Conservation (phyloP, 2,888 invertebrate genomes). For the Ichneumon xanthorius region DNA sequence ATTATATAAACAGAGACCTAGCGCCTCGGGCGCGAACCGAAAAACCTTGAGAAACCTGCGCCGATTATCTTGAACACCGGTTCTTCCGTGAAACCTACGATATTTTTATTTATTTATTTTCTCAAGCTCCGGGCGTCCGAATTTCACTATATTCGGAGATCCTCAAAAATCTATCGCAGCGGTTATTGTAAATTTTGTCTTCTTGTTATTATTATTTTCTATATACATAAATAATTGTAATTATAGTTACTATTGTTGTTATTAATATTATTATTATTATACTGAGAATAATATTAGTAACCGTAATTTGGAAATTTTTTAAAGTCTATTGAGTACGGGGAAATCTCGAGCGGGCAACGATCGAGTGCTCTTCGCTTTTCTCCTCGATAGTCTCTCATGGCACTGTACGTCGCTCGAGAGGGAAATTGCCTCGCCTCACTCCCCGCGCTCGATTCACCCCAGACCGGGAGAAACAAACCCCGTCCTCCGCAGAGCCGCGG, state of each 20-base stretch:
- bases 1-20: constrained; percentile 24
- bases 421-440: constrained; percentile 11
- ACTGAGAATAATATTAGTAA: not conserved
- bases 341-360: not conserved
- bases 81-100: constrained; percentile 23
- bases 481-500: not conserved
- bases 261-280: too few species aligned
- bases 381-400: not conserved
- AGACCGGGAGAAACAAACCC: not conserved
- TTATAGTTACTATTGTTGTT: too few species aligned
- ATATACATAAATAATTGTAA: too few species aligned
- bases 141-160: not conserved
- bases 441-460: not conserved
- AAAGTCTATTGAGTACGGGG: not conserved
- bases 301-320: not conserved
- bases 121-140: not conserved
- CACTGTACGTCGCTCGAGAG: not conserved
- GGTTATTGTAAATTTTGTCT: not conserved
- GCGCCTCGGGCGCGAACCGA: not conserved
- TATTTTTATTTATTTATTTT: constrained; percentile 18
- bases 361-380: not conserved
- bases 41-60: constrained; percentile 29
- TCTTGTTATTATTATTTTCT: not conserved
- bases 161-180: not conserved
- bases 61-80: constrained; percentile 23